Conservation (phyloP, 2,113 vertebrate species). For the Dasypus novemcinctus region DNA sequence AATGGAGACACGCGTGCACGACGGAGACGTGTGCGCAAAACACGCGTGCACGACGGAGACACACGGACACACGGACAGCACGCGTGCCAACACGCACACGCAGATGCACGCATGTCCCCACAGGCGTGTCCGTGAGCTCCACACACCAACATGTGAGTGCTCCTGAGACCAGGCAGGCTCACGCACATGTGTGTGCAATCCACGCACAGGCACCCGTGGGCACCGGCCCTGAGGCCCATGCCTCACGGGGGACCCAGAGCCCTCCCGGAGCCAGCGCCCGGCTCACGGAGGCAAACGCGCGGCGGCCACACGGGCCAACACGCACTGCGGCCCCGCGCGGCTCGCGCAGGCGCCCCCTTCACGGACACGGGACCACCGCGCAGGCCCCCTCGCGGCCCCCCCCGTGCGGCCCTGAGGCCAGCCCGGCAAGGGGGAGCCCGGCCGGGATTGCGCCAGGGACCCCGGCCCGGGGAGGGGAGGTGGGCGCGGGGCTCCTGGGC, state of each 20-base stretch:
- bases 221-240: no score
- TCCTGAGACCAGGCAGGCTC: not conserved
- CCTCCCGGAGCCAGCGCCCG: not conserved
- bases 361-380: no score
- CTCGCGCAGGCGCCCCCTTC: not conserved
- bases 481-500: not conserved
- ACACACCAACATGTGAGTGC: not conserved
- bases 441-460: not conserved
- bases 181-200: no score
- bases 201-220: no score
- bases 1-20: not conserved
- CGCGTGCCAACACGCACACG: no score
- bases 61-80: no score
- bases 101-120: no score
- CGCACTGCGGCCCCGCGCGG: not conserved
- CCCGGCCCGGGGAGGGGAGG: not conserved
- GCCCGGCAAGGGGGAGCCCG: not conserved
- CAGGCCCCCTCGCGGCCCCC: no score
- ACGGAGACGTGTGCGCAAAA: not conserved
- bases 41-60: not conserved
- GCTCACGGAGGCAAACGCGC: accelerated
- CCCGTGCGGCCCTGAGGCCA: not conserved
- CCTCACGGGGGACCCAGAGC: not conserved
- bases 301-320: not conserved
- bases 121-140: not conserved